Conservation (phyloP, 1,140 invertebrate species). For the Aphaenogaster floridana region DNA sequence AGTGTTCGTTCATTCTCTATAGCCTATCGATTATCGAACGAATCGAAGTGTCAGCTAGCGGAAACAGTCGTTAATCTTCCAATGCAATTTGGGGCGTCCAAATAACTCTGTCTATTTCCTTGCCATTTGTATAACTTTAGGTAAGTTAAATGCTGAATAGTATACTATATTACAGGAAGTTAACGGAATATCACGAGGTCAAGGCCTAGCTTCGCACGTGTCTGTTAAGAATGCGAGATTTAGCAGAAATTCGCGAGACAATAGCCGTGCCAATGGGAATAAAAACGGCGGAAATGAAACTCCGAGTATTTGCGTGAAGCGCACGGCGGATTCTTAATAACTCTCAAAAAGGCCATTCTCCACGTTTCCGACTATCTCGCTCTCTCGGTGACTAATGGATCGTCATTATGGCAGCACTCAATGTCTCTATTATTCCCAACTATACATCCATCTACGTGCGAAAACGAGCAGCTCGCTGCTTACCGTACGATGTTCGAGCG, state of each 20-base stretch:
- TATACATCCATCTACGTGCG: slow-evolving; percentile 46
- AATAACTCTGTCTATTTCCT: slow-evolving; percentile 1
- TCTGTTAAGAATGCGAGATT: neutral
- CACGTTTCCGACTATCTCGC: slow-evolving; percentile 29
- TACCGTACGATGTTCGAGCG: slow-evolving; percentile 34
- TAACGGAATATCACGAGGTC: slow-evolving; percentile 29
- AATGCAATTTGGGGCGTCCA: slow-evolving; percentile 2
- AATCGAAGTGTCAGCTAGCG: slow-evolving; percentile 8
- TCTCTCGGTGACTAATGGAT: slow-evolving; percentile 67
- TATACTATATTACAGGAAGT: slow-evolving; percentile 17
- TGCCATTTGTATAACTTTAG: neutral
- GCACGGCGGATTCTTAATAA: slow-evolving; percentile 23
- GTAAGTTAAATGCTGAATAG: neutral
- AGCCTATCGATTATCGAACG: neutral
- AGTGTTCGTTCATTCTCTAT: neutral
- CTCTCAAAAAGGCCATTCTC: slow-evolving; percentile 40
- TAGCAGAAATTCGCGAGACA: slow-evolving; percentile 29
- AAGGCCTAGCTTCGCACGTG: slow-evolving; percentile 32
- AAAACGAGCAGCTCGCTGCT: slow-evolving; percentile 27
- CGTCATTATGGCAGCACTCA: slow-evolving; percentile 41
- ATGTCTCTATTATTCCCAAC: slow-evolving; percentile 65
- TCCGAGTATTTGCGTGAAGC: neutral
- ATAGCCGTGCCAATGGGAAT: slow-evolving; percentile 14
- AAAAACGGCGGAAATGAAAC: slow-evolving; percentile 49
- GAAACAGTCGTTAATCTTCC: slow-evolving; percentile 22